Evolutionary conservation across 2,113 vertebrate genomes (phyloP).

Genomic region (Rhipidura dahli): DNA sequence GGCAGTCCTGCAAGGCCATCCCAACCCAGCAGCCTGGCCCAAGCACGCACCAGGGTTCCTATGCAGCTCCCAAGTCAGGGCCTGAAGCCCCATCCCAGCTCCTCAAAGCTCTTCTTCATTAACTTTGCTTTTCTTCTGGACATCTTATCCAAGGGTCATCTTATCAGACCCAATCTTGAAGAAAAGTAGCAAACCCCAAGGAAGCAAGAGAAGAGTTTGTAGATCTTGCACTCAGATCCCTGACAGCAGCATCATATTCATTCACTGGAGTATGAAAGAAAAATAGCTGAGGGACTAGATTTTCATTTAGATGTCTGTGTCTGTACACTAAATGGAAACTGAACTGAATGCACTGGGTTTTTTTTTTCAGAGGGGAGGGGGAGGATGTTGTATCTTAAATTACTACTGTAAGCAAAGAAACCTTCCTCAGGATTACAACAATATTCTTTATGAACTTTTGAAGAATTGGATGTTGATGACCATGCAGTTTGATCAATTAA

Average conservation of each 20-base stretch:
- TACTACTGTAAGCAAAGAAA: neutral
- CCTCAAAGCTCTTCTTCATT: neutral
- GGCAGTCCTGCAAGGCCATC: fast-evolving
- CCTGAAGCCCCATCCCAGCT: neutral
- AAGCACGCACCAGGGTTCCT: neutral
- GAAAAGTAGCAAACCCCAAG: neutral
- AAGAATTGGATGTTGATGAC: neutral
- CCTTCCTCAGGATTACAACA: neutral
- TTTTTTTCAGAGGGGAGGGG: fast-evolving
- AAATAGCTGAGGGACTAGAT: slow-evolving; percentile 28
- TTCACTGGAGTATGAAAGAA: neutral
- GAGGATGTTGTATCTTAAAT: neutral
- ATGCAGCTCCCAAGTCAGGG: neutral
- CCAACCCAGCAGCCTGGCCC: neutral
- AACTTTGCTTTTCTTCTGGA: neutral
- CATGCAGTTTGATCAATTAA: neutral
- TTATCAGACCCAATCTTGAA: neutral
- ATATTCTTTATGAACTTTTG: neutral
- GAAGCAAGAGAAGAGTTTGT: neutral
- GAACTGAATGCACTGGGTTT: neutral
- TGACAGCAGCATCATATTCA: neutral
- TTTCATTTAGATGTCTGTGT: slow-evolving; percentile 62
- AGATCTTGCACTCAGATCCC: neutral
- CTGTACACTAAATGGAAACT: neutral
- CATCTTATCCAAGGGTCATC: neutral